Evolutionary conservation across 37 sponge, comb jelly and placozoan species (phyloP).

Genomic region (Halisarca cf. caerulea): DNA sequence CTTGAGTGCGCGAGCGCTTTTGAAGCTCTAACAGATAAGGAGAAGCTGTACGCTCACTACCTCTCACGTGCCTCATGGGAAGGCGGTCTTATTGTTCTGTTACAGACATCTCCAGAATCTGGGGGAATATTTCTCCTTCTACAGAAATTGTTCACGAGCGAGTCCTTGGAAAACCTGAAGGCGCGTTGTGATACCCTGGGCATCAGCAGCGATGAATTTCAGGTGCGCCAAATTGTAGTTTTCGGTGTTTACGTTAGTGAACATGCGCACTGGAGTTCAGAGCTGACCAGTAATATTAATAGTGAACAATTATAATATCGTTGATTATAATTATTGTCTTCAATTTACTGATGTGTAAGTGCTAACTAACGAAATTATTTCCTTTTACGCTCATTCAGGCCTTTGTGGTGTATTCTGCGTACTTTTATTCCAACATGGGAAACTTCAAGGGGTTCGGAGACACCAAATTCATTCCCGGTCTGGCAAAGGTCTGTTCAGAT

Average conservation of each 20-base stretch:
- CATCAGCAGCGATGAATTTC: slow-evolving; percentile 61
- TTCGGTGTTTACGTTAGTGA: too few species aligned
- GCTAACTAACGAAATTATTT: not conserved
- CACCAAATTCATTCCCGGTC: slow-evolving; percentile 80
- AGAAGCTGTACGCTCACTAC: slow-evolving; percentile 87
- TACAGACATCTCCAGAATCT: slow-evolving; percentile 93
- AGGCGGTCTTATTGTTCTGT: slow-evolving; percentile 75
- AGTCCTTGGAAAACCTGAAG: slow-evolving; percentile 44
- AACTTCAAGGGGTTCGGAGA: slow-evolving; percentile 93
- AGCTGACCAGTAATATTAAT: too few species aligned
- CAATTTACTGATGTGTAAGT: not conserved
- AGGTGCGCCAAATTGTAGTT: too few species aligned
- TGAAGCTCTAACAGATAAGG: slow-evolving; percentile 57
- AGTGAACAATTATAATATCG: too few species aligned
- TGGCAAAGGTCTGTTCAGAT: slow-evolving; percentile 60
- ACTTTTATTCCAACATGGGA: slow-evolving; percentile 84
- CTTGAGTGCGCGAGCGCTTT: slow-evolving; percentile 78
- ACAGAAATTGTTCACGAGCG: slow-evolving; percentile 59
- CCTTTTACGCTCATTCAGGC: slow-evolving; percentile 51
- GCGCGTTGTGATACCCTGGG: not conserved
- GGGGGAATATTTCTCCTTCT: slow-evolving; percentile 73
- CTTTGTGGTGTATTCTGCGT: slow-evolving; percentile 75
- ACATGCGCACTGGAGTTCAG: too few species aligned
- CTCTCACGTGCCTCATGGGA: slow-evolving; percentile 78
- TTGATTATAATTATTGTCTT: too few species aligned